Base-by-base conservation (phyloP, 2,113 vertebrate genomes). In the Puntigrus tetrazona region DNA sequence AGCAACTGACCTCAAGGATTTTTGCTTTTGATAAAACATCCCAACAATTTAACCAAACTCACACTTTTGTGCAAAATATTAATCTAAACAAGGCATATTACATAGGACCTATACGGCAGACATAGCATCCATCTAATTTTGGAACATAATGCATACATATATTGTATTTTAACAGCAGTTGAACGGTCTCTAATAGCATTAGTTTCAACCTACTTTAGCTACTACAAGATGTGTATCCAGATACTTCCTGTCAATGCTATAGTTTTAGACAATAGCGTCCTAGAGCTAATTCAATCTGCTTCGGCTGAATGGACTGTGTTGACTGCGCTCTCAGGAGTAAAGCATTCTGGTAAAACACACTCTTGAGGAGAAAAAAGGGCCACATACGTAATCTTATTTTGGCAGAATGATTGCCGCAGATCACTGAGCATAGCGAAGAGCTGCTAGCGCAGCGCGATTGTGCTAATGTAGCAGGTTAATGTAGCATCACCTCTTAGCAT, bases 311-410 rank as follows among this genome's bases (percentile, higher is more conserved):
- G 63, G 59, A 47, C 75, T 84, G 65, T 83, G 84, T 84, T 81
- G 84, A 76, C 81, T 88, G 69, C 67, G 31, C 75, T 86, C 81
- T 69, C 69, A 79, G 74, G 81, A 78, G 47, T 76, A 82, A 81
- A 78, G 36, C 67, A 41, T 81, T 75, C 7, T 22, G 27, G 31
- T 74, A 67, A 83, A 73, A 70, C 83, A 55, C 73, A 84, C 80
- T 79, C 85, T 83, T 27, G 16, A 81, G 38, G 72, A 83, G 63
- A 75, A 65, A 63, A 47, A 29, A 65, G 63, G 47, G 36, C 61
- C 52, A 61, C 65, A 27, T 81, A 47, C 31, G 8, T 70, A 73
- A 73, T 83, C 75, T 55, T 72, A 59, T 79, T 72, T 73, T 34
- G 81, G 52, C 81, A 78, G 75, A 82, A 61, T 20, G 80, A 86